Conservation (phyloP, 1,140 invertebrate species). For the Drosophila busckii region DNA sequence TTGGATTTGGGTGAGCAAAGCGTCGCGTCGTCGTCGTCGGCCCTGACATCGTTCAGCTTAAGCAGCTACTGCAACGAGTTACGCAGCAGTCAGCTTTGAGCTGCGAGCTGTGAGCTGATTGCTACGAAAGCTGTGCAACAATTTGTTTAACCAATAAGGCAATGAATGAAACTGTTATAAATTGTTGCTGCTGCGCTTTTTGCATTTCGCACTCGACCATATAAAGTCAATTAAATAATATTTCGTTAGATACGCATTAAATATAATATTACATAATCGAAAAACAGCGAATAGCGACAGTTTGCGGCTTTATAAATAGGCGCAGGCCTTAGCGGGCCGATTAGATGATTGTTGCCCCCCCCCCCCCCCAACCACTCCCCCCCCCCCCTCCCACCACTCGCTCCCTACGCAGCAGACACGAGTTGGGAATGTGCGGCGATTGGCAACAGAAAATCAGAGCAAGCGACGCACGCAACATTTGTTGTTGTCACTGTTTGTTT, state of each 20-base stretch:
- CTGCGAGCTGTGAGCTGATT: not conserved
- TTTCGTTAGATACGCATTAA: constrained; percentile 45
- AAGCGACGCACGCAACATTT: constrained; percentile 51
- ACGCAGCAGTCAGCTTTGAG: constrained; percentile 30
- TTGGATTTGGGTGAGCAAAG: constrained; percentile 5
- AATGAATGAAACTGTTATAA: constrained; percentile 58
- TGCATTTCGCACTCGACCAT: constrained; percentile 53
- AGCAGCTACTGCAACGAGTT: constrained; percentile 31
- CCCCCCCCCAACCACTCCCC: not conserved
- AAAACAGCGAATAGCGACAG: constrained; percentile 35
- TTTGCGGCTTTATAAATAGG: constrained; percentile 61
- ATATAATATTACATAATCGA: constrained; percentile 10
- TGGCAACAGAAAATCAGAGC: constrained; percentile 35
- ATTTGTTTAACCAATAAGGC: constrained; percentile 73
- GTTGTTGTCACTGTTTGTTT: constrained; percentile 12
- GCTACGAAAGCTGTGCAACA: constrained; percentile 22
- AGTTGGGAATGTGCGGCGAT: constrained; percentile 60
- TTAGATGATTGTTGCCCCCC: no score
- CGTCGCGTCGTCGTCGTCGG: constrained; percentile 5
- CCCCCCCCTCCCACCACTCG: not conserved
- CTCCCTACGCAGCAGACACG: constrained; percentile 20
- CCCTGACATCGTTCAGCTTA: constrained; percentile 41
- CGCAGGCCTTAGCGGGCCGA: not conserved
- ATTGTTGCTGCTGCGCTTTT: constrained; percentile 35
- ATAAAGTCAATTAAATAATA: constrained; percentile 65